Evolutionary conservation across 2,113 vertebrate genomes (phyloP), one percentile per base, ranked within the genome.

Genomic region (Nesospiza acunhae): DNA sequence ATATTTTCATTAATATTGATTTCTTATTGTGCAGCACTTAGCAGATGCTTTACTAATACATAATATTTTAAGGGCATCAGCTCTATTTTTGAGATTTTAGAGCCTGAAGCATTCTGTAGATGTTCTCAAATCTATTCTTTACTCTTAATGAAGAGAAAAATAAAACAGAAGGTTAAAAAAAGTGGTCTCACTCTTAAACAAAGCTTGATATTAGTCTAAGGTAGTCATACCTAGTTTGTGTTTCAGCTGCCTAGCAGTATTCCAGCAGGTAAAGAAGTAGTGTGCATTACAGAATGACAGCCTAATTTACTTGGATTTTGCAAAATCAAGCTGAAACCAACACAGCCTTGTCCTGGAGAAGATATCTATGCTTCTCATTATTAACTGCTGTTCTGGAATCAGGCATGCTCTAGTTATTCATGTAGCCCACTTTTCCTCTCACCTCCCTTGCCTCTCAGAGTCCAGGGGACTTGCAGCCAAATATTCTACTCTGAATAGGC

Each of bases 221-320:
- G 55, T 14, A 31, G 12, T 73, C 1, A 0, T 19, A 83, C 3
- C 10, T 53, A 41, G 1, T 50, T 47, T 28, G 16, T 30, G 2
- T 30, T 94, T 89, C 21, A 85, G 30, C 44, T 30, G 11, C 41
- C 13, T 52, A 53, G 22, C 49, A 64, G 8, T 35, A 73, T 56
- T 9, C 11, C 16, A 86, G 26, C 26, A 88, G 55, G 17, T 78
- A 62, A 74, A 68, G 22, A 33, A 77, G 3, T 1, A 56, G 10
- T 6, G 6, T 50, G 18, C 21, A 6, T 27, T 72, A 30, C 3
- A 44, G 28, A 59, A 14, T 17, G 49, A 56, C 26, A 58, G 15
- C 18, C 14, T 72, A 59, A 49, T 64, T 76, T 33, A 44, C 27
- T 44, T 52, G 0, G 0, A 2, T 39, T 93, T 76, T 87, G 46